Base-by-base conservation (phyloP, 1,140 invertebrate genomes). In the Drosophila gunungcola region DNA sequence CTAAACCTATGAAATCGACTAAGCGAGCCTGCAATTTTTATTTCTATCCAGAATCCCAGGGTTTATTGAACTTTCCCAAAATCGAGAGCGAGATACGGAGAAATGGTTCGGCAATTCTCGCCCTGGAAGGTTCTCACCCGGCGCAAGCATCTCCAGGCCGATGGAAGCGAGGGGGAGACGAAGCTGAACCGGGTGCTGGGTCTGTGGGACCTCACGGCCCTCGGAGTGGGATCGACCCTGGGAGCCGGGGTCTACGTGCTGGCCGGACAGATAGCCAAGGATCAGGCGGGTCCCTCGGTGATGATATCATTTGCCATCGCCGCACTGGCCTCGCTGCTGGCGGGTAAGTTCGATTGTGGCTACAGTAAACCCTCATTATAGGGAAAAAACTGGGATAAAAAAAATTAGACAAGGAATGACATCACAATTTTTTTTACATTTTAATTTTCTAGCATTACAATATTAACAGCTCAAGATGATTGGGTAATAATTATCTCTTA, bases 181-280 rank as follows among this genome's bases (percentile, higher is more conserved):
- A 92, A 92, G 52, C 69, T 92, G 2, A 91, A 92, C 51, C 78
- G 91, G 27, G 96, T 96, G 39, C 93, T 98, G 7, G 95, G 94
- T 3, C 95, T 96, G 0, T 92, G 96, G 43, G 96, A 97, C 92
- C 93, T 97, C 6, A 97, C 96, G 0, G 95, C 95, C 1, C 90
- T 97, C 2, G 96, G 97, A 41, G 95, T 98, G 25, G 97, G 97
- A 9, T 97, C 96, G 68, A 98, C 97, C 0, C 92, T 98, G 9
- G 97, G 97, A 4, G 96, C 97, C 27, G 97, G 97, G 12, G 96
- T 98, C 11, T 98, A 98, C 93, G 97, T 98, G 6, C 92, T 98
- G 25, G 96, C 96, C 13, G 97, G 97, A 10, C 95, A 96, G 69
- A 96, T 98, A n/a, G 96, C 97, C 25, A 95, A 95, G 90, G 93